A percentile compares a stretch with the other conserved stretches of the same genome.
These are phyloP conservation scores for Cosmia pyralina DNA, from an alignment of 2,888 invertebrate genomes.

Conservation along the genomic window DNA sequence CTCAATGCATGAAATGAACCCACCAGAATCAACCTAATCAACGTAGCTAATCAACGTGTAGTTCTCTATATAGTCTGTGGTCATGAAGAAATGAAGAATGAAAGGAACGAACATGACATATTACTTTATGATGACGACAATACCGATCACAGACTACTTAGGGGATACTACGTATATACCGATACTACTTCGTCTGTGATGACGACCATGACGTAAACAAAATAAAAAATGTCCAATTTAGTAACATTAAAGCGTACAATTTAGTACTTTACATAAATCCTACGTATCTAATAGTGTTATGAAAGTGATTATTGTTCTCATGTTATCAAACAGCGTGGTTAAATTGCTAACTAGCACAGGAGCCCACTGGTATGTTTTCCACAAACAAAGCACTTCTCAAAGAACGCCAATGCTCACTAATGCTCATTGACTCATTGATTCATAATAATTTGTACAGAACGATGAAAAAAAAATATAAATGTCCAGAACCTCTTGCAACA, in stretches of 20 bases:
- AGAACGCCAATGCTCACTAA: conserved; percentile 4
- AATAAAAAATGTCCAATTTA: conserved; percentile 25
- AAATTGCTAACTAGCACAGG: conserved; percentile 19
- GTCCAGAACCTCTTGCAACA: background rate
- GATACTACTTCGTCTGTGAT: too few species aligned
- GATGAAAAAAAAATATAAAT: background rate
- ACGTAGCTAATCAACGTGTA: too few species aligned
- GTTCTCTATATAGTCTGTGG: too few species aligned
- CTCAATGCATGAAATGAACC: too few species aligned
- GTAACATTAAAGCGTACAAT: conserved; percentile 10
- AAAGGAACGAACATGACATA: too few species aligned
- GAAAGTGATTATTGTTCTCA: conserved; percentile 22
- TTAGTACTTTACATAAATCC: conserved; percentile 12
- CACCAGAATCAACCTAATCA: too few species aligned
- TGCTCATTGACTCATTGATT: background rate
- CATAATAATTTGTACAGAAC: background rate
- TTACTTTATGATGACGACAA: too few species aligned
- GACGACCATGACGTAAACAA: conserved; percentile 62
- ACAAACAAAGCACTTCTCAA: conserved; percentile 42
- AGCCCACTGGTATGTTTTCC: conserved; percentile 40
- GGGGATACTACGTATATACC: too few species aligned
- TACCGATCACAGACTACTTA: too few species aligned
- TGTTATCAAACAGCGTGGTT: conserved; percentile 9
- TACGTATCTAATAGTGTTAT: conserved; percentile 20
- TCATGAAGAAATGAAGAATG: too few species aligned